phyloP scores from a whole-genome alignment of 2,113 vertebrate species.

The Aptenodytes forsteri region DNA sequence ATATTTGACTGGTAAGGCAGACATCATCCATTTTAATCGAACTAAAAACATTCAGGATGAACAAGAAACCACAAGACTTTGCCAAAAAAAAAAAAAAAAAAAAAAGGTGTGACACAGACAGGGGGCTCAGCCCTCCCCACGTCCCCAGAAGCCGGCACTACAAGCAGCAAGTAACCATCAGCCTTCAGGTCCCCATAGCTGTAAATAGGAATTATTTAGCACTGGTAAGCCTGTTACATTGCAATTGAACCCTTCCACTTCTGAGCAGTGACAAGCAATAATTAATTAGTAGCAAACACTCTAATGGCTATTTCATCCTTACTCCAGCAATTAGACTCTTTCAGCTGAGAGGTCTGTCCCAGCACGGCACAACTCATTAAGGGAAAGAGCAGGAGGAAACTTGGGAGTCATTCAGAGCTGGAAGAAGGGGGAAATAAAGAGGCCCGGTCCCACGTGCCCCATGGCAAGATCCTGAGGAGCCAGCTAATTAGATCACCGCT shows the following conservation, averaged over 20 bases:
- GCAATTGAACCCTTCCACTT: neutral
- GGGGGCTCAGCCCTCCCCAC: neutral
- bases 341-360: neutral
- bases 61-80: neutral
- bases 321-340: slow-evolving; percentile 12
- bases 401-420: neutral
- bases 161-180: neutral
- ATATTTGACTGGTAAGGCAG: neutral
- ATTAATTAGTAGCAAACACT: slow-evolving; percentile 21
- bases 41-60: neutral
- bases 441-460: neutral
- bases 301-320: neutral
- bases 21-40: neutral
- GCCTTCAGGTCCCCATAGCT: neutral
- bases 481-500: neutral
- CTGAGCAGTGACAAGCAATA: neutral
- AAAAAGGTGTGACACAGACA: too few species aligned
- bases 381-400: slow-evolving; percentile 5
- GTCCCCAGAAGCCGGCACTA: neutral
- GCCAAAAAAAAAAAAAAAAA: neutral
- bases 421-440: neutral
- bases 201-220: neutral
- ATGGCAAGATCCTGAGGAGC: neutral
- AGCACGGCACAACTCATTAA: neutral
- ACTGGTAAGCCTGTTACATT: neutral